Conservation (phyloP, 1,140 invertebrate genomes). For the Heliothis subflexa region DNA sequence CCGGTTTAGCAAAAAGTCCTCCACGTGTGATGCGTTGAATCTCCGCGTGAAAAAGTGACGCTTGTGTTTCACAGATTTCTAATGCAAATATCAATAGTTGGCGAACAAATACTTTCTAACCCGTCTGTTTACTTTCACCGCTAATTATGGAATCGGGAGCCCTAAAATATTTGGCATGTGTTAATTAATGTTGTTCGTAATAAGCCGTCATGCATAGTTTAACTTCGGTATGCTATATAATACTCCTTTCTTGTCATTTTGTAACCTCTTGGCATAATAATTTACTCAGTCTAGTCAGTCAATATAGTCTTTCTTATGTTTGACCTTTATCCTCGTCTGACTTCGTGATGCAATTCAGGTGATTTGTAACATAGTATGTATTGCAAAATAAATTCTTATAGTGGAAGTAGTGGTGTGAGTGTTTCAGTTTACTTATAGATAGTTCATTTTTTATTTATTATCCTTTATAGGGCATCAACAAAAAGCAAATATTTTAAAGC, state of each 20-base stretch:
- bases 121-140: constrained; percentile 70
- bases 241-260: no score
- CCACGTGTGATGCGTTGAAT: constrained; percentile 55
- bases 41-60: constrained; percentile 74
- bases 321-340: no score
- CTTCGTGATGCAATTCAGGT: no score
- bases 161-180: constrained; percentile 44
- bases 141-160: constrained; percentile 44
- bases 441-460: neutral
- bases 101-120: constrained; percentile 78
- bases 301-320: no score
- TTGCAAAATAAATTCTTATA: neutral
- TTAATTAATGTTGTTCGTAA: constrained; percentile 1
- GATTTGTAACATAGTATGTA: no score
- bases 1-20: constrained; percentile 51
- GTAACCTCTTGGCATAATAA: no score
- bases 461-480: neutral
- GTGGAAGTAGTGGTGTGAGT: no score
- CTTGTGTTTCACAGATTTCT: constrained; percentile 77
- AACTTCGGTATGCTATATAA: no score
- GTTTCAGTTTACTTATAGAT: no score
- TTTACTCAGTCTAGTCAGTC: no score
- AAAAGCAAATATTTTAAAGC: neutral
- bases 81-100: constrained; percentile 79
- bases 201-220: constrained; percentile 1